Evolutionary conservation across 2,797 vertebrate species (phyloP), one percentile per base, ranked within the genome.

Genomic region (Pelobates cultripes): DNA sequence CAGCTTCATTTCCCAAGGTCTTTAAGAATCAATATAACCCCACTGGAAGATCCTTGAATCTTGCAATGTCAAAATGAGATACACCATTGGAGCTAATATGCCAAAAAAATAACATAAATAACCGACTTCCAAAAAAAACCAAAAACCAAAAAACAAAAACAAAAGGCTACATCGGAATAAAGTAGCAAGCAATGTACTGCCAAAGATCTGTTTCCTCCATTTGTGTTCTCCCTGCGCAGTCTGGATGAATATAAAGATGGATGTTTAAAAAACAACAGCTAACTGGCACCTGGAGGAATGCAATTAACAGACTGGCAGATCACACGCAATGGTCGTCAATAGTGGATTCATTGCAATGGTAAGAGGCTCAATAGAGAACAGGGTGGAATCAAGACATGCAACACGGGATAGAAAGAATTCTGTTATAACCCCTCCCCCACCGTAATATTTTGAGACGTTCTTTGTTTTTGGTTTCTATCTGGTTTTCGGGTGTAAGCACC

Each of bases 281-380:
- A 43, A 70, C 76, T 44, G 77, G 61, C 60, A 67, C n/a, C 28
- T 43, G 43, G 61, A 80, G 70, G 4, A 67, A 47, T 15, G 12
- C 60, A 67, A 57, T 79, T 72, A 73, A 68, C 44, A 67, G 70
- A 55, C 78, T 66, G 61, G 70, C 70, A 73, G 44, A 73, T 6
- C 7, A 79, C 57, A 63, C 42, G 13, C 60, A 79, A 9, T 10
- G 28, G 44, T 43, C 45, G 7, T 55, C 40, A 77, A 77, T 43
- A 45, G 73, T 64, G 42, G 73, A 75, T 75, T 75, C 7, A 75
- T 75, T 64, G n/a, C 53, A 75, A 75, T 61, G n/a, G 41, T n/a
- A 74, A 74, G 41, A 44, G 55, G 15, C 73, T 63, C 42, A 12
- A 42, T 9, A 53, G 72, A 73, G 47, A 60, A 73, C 72, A 60